These are phyloP conservation scores for Trilocha varians DNA, from an alignment of 2,888 invertebrate species.

Conservation along the genomic window DNA sequence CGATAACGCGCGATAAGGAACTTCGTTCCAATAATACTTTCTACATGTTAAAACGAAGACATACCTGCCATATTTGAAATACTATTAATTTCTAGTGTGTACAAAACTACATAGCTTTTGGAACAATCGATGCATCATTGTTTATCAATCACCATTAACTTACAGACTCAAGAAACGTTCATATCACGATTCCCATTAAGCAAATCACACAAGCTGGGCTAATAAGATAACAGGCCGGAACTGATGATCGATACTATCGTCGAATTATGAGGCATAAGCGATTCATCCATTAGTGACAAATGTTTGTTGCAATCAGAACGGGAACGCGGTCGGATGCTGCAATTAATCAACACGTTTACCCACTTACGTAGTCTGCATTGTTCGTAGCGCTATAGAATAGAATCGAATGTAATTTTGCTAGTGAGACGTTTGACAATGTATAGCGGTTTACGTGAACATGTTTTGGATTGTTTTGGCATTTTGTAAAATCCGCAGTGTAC, in stretches of 20 bases:
- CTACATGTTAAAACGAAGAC: too few species aligned
- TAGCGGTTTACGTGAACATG: too few species aligned
- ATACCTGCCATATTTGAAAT: too few species aligned
- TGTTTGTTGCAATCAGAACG: constrained; percentile 51
- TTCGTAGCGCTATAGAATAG: not conserved
- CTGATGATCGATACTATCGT: constrained; percentile 20
- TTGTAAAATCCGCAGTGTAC: too few species aligned
- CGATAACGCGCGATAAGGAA: too few species aligned
- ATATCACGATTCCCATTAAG: constrained; percentile 7
- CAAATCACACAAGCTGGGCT: constrained; percentile 9
- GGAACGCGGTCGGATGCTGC: constrained; percentile 24
- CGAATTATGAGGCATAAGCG: constrained; percentile 31
- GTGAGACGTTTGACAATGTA: not conserved
- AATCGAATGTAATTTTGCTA: not conserved
- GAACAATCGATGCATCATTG: too few species aligned
- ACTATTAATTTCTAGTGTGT: too few species aligned
- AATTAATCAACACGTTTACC: constrained; percentile 36
- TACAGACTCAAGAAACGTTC: constrained; percentile 5
- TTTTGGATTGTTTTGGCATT: too few species aligned
- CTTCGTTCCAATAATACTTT: too few species aligned
- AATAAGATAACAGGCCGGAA: constrained; percentile 18
- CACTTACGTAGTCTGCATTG: not conserved
- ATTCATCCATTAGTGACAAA: constrained; percentile 52
- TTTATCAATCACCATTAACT: too few species aligned
- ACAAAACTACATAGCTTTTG: too few species aligned